These are phyloP conservation scores for Probaryconus sp. DNA, from an alignment of 1,140 invertebrate species.

Conservation along the genomic window DNA sequence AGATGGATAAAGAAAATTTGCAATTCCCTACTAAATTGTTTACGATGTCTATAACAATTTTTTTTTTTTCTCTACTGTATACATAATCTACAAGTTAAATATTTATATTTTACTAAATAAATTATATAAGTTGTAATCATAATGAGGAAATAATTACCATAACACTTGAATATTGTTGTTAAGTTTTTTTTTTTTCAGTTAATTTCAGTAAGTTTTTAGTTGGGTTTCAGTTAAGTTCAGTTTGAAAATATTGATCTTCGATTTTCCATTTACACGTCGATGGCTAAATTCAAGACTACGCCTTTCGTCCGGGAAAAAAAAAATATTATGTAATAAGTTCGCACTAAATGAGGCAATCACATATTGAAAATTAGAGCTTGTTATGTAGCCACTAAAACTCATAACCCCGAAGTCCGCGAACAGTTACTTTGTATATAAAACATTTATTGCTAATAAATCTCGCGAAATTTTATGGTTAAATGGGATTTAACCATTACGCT, in stretches of 20 bases:
- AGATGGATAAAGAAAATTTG: no score
- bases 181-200: no score
- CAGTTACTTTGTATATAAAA: constrained; percentile 3
- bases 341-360: constrained; percentile 9
- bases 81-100: no score
- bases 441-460: constrained; percentile 33
- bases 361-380: constrained; percentile 14
- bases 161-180: no score
- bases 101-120: no score
- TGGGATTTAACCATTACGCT: constrained; percentile 19
- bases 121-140: no score
- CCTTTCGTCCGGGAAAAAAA: not conserved
- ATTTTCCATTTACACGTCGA: constrained; percentile 4
- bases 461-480: constrained; percentile 14
- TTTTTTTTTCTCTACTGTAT: no score
- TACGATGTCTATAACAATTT: no score
- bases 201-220: no score
- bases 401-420: not conserved
- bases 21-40: no score
- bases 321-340: constrained; percentile 6
- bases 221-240: no score
- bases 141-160: no score
- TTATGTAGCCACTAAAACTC: constrained; percentile 3
- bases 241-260: not conserved
- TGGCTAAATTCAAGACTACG: not conserved